A percentile compares a stretch with the other conserved stretches of the same genome.
These are phyloP conservation scores for Micoletzkya japonica DNA, from an alignment of 2,888 invertebrate genomes.

Conservation along the genomic window DNA sequence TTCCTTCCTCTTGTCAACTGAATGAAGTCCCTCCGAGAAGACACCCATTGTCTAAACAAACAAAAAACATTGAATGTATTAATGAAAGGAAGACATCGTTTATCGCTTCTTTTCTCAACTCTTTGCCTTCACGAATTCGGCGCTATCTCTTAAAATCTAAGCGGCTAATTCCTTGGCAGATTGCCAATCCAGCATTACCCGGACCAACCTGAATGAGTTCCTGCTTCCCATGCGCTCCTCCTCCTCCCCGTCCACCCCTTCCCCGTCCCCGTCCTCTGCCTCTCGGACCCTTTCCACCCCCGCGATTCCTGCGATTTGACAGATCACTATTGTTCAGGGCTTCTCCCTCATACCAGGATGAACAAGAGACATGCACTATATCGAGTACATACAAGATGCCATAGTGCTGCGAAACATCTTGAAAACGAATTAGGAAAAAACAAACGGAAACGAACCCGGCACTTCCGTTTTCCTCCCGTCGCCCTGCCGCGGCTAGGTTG, in stretches of 20 bases:
- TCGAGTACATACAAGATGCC: neutral
- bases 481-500: slow-evolving; percentile 43
- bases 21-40: slow-evolving; percentile 27
- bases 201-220: slow-evolving; percentile 44
- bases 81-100: neutral
- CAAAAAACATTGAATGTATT: neutral
- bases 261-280: slow-evolving; percentile 31
- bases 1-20: slow-evolving; percentile 22
- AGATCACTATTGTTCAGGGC: too few relatives aligned
- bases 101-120: neutral
- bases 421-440: neutral
- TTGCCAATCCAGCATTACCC: slow-evolving; percentile 28
- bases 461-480: slow-evolving; percentile 31
- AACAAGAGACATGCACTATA: neutral
- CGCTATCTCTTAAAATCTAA: too few relatives aligned
- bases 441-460: neutral
- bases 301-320: neutral
- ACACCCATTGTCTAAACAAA: slow-evolving; percentile 24
- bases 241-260: slow-evolving; percentile 29
- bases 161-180: neutral
- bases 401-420: slow-evolving; percentile 21
- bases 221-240: slow-evolving; percentile 26
- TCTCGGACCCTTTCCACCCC: slow-evolving; percentile 28
- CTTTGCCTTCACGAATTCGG: neutral
- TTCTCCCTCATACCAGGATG: too few relatives aligned